Base-by-base conservation (phyloP, 2,888 invertebrate species). In the Electrophaes corylata region DNA sequence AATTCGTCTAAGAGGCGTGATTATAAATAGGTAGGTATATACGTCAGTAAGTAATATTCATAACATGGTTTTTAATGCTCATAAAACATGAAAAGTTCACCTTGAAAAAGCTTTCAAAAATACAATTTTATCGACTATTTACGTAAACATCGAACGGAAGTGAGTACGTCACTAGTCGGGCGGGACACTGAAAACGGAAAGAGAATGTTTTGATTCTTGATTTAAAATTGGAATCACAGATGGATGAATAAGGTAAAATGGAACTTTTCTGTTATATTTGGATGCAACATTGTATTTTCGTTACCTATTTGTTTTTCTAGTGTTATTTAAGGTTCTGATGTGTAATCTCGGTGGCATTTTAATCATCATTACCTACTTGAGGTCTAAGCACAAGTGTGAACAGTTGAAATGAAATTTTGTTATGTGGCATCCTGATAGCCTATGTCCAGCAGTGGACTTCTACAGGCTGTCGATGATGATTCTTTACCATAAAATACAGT, bases 51-150 rank as follows among this genome's bases (percentile, higher is more conserved):
- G 10, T 10, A 29, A 23, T 23, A 35, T 16, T 35, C 35, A 35
- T 37, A 1, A 37, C 16, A 6, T 37, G 16, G 31, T n/a, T n/a
- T 31, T 37, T 37, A 10, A 10, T n/a, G 10, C 37, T 37, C 16
- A 8, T 37, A 16, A 14, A 37, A 37, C 37, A 16, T 16, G 35
- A 37, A 16, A 37, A 37, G 11, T 18, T 53, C 8, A 56, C 50
- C 56, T 56, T 56, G 50, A 49, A 49, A 47, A n/a, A 39, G 39
- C 8, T 12, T 44, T 49, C 39, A 45, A 14, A 40, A 46, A 45
- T 11, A 35, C 23, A 12, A 35, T 45, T 57, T 57, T 57, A 51
- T 57, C 57, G 50, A 57, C 54, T 51, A 41, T 50, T 46, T 51
- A 45, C 46, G 33, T 20, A 33, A 50, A 50, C 45, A 41, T 6